Percentiles rank a stretch among this genome's conserved stretches.
Evolutionary conservation across 2,888 invertebrate genomes (phyloP).

Genomic region (Dryadula phaetusa): DNA sequence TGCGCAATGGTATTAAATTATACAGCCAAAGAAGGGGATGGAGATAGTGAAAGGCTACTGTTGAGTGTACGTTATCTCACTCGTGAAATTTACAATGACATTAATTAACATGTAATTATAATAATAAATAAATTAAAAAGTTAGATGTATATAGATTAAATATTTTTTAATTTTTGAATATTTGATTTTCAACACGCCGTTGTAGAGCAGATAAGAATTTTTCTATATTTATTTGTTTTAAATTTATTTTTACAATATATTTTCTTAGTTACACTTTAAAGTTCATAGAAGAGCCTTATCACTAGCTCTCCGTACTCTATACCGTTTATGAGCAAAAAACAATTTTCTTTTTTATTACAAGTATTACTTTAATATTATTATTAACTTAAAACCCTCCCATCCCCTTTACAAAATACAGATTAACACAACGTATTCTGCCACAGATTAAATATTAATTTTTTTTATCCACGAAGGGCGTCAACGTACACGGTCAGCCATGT

Average conservation of each 20-base stretch:
- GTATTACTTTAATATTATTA: neutral
- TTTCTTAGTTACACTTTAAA: too few species aligned
- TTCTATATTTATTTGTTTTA: neutral
- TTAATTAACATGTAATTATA: conserved; percentile 4
- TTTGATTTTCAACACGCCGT: neutral
- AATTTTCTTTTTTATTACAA: too few species aligned
- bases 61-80: neutral
- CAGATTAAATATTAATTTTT: conserved; percentile 44
- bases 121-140: conserved; percentile 9
- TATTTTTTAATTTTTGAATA: neutral
- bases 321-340: too few species aligned
- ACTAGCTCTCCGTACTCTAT: too few species aligned
- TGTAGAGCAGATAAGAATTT: neutral
- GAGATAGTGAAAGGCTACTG: conserved; percentile 13
- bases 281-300: too few species aligned
- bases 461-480: conserved; percentile 65
- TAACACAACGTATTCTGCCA: neutral
- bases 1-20: conserved; percentile 26
- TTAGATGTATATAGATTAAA: neutral
- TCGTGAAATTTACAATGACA: neutral
- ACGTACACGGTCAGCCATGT: conserved; percentile 77
- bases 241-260: neutral
- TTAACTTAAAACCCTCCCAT: neutral
- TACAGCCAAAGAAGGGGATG: conserved; percentile 16
- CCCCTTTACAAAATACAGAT: neutral